A percentile compares a stretch with the other conserved stretches of the same genome.
Evolutionary conservation across 2,797 vertebrate species (phyloP).

Genomic region (Coregonus suidteri): DNA sequence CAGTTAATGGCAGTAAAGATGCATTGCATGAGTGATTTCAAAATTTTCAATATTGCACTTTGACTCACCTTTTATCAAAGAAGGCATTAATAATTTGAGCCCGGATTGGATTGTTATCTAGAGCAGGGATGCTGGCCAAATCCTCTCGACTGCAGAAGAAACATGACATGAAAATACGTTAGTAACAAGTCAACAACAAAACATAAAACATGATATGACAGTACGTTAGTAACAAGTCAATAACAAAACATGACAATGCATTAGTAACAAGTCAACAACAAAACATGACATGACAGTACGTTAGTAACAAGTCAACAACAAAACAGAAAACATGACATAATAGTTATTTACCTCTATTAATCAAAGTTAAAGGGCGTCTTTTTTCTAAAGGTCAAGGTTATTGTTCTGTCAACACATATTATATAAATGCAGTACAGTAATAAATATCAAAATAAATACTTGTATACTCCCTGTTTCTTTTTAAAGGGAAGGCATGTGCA

Average conservation of each 20-base stretch:
- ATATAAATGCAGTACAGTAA: no score
- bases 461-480: not conserved
- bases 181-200: not conserved
- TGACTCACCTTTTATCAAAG: constrained; percentile 88
- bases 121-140: constrained; percentile 80
- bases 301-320: no score
- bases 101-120: constrained; percentile 87
- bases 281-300: no score
- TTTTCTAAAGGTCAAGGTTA: not conserved
- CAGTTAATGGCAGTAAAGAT: not conserved
- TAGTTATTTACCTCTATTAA: not conserved
- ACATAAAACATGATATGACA: not conserved
- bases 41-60: not conserved
- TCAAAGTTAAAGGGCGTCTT: no score
- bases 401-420: not conserved
- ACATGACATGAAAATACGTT: not conserved
- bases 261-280: not conserved
- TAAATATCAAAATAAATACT: not conserved
- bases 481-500: not conserved
- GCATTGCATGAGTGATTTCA: not conserved
- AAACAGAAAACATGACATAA: no score
- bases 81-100: constrained; percentile 89
- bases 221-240: not conserved
- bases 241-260: not conserved
- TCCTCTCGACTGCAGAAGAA: constrained; percentile 72